Percentiles rank a stretch among this genome's conserved stretches.
Evolutionary conservation across 2,797 vertebrate genomes (phyloP).

Genomic region (Meriones psammophilus): DNA sequence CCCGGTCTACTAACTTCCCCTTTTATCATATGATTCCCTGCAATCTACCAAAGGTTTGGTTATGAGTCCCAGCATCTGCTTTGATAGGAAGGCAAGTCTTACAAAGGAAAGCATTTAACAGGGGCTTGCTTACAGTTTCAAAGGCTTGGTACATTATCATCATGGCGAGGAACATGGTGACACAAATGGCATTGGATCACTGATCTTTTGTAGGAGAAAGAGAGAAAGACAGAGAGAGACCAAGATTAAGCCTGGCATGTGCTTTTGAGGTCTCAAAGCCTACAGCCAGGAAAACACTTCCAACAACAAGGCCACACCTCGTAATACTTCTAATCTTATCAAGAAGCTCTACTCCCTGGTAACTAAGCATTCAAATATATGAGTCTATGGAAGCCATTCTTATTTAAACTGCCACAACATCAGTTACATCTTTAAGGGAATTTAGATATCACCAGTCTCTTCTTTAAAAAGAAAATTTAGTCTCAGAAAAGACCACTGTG

Average conservation of each 20-base stretch:
- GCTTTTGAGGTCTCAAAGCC: background rate
- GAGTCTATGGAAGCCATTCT: background rate
- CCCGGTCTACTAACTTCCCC: too few species aligned
- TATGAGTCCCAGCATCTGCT: too few species aligned
- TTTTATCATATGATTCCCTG: too few species aligned
- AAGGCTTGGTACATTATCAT: background rate
- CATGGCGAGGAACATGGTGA: background rate
- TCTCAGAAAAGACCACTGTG: too few species aligned
- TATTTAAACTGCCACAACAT: background rate
- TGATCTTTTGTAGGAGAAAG: background rate
- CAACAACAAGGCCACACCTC: background rate
- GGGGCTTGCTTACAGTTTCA: background rate
- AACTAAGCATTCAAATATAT: background rate
- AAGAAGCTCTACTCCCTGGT: background rate
- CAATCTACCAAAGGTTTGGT: too few species aligned
- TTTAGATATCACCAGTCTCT: background rate
- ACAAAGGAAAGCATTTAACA: background rate
- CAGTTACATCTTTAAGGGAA: background rate
- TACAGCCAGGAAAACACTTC: background rate
- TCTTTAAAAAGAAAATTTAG: background rate
- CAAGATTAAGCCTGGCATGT: background rate
- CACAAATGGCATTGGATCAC: background rate
- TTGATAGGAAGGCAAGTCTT: background rate
- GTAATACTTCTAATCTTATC: background rate
- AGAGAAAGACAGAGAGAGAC: background rate